A percentile compares a stretch with the other conserved stretches of the same genome.
Conservation (phyloP, 2,888 invertebrate genomes). For the Osmoderma eremita region DNA sequence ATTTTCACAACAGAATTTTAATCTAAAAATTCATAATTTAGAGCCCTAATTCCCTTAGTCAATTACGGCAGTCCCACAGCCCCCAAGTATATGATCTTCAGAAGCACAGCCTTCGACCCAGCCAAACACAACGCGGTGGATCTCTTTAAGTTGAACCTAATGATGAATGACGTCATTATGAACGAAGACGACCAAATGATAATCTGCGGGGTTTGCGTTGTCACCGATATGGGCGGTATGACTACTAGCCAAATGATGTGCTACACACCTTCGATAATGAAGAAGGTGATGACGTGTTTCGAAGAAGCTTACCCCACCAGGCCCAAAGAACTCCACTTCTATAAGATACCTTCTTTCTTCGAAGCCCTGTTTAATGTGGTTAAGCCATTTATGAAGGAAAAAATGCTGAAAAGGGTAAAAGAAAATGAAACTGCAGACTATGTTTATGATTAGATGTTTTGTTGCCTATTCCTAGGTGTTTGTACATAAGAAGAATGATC, state of each 20-base stretch:
- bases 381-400: constrained; percentile 71
- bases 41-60: constrained; percentile 51
- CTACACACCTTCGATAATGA: constrained; percentile 67
- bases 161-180: constrained; percentile 69
- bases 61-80: constrained; percentile 51
- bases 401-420: constrained; percentile 54
- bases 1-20: background rate
- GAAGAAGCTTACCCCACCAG: constrained; percentile 72
- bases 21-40: constrained; percentile 17
- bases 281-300: constrained; percentile 63
- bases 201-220: constrained; percentile 66
- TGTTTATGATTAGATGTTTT: no score
- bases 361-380: constrained; percentile 69
- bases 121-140: constrained; percentile 37
- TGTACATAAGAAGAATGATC: constrained; percentile 64
- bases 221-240: constrained; percentile 69
- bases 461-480: constrained; percentile 63
- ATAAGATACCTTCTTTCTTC: constrained; percentile 70
- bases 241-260: constrained; percentile 67
- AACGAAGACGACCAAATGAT: constrained; percentile 71
- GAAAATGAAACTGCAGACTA: background rate
- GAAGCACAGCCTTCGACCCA: constrained; percentile 55
- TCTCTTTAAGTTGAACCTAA: constrained; percentile 66
- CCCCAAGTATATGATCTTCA: constrained; percentile 56
- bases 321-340: constrained; percentile 68